These are phyloP conservation scores for Stylophora pistillata DNA, from an alignment of 64 coral and sea anemone species.

Conservation along the genomic window DNA sequence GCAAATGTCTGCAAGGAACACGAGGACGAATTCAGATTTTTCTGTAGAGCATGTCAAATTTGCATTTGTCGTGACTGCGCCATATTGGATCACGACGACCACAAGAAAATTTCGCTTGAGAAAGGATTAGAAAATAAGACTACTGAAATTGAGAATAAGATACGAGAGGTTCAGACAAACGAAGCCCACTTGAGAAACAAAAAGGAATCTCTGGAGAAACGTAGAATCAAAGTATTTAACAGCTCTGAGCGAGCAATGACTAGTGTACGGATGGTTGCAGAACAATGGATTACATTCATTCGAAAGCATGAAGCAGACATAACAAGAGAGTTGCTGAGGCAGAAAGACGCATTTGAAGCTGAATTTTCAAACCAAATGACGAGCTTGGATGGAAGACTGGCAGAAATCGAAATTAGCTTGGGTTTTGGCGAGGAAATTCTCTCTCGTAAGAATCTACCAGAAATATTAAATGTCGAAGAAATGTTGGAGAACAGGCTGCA, in stretches of 20 bases:
- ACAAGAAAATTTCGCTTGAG: slow-evolving; percentile 1
- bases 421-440: not conserved
- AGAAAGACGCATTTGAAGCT: not conserved
- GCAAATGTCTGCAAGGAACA: slow-evolving; percentile 5
- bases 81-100: slow-evolving; percentile 10
- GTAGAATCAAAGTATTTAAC: not conserved
- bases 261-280: not conserved
- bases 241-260: not conserved
- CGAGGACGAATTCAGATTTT: not conserved
- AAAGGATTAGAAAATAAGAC: not conserved
- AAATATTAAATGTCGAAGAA: slow-evolving; percentile 19
- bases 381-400: not conserved
- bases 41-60: not conserved
- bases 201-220: not conserved
- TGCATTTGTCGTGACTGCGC: slow-evolving; percentile 32
- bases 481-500: not conserved
- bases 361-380: not conserved
- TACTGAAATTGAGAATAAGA: not conserved
- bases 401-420: not conserved
- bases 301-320: not conserved
- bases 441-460: slow-evolving; percentile 14
- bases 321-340: not conserved
- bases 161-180: not conserved
- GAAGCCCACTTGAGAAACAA: not conserved
- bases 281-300: not conserved